phyloP scores from a whole-genome alignment of 2,888 invertebrate species.

The Troides helena region DNA sequence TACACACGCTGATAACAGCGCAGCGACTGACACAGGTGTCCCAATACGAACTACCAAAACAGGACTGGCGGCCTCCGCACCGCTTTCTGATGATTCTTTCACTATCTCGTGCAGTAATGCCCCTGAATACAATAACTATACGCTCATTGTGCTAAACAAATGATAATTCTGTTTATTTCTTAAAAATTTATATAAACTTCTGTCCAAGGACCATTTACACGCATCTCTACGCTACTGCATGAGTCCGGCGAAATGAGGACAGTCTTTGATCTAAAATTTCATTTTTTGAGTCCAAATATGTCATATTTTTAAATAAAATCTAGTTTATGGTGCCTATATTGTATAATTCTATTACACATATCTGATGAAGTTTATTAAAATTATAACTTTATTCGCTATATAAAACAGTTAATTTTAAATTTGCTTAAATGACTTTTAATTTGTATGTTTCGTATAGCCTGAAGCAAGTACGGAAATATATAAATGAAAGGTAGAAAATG shows the following conservation, averaged over 20 bases:
- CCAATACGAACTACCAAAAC: constrained; percentile 79
- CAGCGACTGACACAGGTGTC: constrained; percentile 82
- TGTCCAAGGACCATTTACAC: too few species aligned
- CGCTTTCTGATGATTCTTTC: constrained; percentile 67
- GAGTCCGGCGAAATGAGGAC: too few species aligned
- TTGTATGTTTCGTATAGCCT: background rate
- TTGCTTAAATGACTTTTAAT: background rate
- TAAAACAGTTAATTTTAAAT: too few species aligned
- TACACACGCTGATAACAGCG: constrained; percentile 78
- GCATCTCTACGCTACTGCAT: too few species aligned
- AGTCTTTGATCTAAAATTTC: too few species aligned
- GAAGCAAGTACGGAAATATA: background rate
- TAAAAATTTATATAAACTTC: background rate
- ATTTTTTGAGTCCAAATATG: too few species aligned
- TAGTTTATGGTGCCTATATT: too few species aligned
- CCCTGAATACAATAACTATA: constrained; percentile 50
- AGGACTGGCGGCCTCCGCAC: constrained; percentile 42
- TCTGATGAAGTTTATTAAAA: too few species aligned
- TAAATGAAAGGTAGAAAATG: background rate
- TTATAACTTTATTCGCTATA: too few species aligned
- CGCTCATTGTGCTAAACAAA: background rate
- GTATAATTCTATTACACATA: too few species aligned
- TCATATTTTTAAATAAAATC: too few species aligned
- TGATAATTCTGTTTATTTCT: background rate
- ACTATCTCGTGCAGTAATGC: constrained; percentile 78